Conservation (phyloP, 2,797 vertebrate genomes). For the Apodemus agrarius region DNA sequence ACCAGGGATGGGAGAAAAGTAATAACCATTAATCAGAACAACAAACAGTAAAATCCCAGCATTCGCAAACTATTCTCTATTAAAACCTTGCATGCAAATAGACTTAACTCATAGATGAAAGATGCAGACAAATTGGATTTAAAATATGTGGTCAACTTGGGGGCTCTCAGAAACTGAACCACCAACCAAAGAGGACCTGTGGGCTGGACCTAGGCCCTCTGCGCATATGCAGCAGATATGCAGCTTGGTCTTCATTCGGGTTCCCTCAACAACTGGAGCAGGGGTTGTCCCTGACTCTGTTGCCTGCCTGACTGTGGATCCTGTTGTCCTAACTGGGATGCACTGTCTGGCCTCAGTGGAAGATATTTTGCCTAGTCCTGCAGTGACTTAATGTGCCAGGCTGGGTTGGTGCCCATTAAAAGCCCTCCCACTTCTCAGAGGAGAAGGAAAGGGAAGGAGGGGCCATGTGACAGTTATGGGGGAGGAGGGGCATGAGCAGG, state of each 20-base stretch:
- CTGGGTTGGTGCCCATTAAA: background rate
- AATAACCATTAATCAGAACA: background rate
- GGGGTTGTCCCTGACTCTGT: background rate
- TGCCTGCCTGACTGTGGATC: background rate
- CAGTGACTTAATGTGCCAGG: background rate
- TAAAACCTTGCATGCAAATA: background rate
- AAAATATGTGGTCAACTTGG: background rate
- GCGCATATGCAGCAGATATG: background rate
- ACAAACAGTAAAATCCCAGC: background rate
- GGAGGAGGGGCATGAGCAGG: background rate
- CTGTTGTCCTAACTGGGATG: no score
- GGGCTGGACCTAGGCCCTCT: background rate
- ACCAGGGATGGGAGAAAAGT: no score
- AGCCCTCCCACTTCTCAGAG: background rate
- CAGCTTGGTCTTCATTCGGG: background rate
- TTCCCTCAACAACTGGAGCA: background rate
- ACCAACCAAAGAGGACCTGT: background rate
- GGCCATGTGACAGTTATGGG: background rate
- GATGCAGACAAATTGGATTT: background rate
- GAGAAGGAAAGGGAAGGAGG: background rate
- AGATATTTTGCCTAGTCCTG: no score
- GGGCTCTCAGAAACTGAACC: background rate
- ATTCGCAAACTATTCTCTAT: background rate
- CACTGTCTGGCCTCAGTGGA: no score
- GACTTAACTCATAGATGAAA: background rate